phyloP scores from a whole-genome alignment of 2,113 vertebrate genomes.

The Maccullochella peelii region DNA sequence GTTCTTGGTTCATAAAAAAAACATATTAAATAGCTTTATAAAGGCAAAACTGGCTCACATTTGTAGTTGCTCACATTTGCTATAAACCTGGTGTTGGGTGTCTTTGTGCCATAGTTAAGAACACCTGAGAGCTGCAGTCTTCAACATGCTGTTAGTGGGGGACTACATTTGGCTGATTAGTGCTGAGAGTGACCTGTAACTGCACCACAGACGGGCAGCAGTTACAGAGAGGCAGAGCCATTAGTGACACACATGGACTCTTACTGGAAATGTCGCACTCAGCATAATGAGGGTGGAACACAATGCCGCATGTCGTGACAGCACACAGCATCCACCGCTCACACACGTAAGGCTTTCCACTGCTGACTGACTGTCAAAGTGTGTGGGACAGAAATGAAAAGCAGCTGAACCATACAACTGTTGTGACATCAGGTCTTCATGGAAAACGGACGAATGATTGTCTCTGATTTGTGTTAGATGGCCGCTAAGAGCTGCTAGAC shows the following conservation, averaged over 20 bases:
- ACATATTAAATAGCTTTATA: background rate
- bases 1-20: background rate
- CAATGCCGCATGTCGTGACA: conserved; percentile 56
- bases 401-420: conserved; percentile 14
- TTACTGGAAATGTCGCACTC: conserved; percentile 51
- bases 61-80: conserved; percentile 11
- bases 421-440: conserved; percentile 48
- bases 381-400: conserved; percentile 14
- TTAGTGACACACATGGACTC: conserved; percentile 65
- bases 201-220: conserved; percentile 45
- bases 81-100: conserved; percentile 38
- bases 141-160: conserved; percentile 20
- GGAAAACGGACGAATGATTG: conserved; percentile 42
- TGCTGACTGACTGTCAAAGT: conserved; percentile 42
- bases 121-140: conserved; percentile 47
- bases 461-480: conserved; percentile 57
- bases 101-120: conserved; percentile 38
- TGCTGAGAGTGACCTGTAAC: conserved; percentile 67
- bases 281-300: conserved; percentile 61
- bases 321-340: conserved; percentile 44
- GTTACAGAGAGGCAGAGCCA: conserved; percentile 40
- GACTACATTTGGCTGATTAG: conserved; percentile 71
- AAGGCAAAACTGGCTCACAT: background rate
- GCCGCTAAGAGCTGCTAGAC: background rate
- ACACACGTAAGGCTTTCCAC: conserved; percentile 5